Conservation (phyloP, 2,797 vertebrate genomes). For the Taeniopygia guttata region DNA sequence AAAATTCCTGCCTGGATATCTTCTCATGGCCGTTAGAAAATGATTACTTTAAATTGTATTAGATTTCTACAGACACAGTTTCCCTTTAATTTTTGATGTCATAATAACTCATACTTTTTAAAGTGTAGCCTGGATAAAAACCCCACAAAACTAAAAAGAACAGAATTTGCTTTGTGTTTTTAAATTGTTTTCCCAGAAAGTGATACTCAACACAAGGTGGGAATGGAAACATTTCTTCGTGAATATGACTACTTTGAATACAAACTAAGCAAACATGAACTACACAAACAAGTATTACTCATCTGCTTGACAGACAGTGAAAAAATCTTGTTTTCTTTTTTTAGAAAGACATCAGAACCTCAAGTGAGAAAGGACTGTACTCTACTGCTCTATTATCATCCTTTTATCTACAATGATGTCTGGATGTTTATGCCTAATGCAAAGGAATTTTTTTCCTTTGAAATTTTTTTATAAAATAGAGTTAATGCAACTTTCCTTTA, state of each 20-base stretch:
- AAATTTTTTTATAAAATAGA: constrained; percentile 53
- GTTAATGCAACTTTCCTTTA: constrained; percentile 48
- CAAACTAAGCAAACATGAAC: no score
- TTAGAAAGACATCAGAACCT: not conserved
- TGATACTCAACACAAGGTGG: not conserved
- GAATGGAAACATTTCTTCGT: not conserved
- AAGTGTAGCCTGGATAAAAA: not conserved
- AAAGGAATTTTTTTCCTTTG: constrained; percentile 38
- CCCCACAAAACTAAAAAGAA: not conserved
- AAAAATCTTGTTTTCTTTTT: not conserved
- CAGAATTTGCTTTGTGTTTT: not conserved
- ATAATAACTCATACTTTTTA: not conserved
- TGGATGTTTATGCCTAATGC: constrained; percentile 62
- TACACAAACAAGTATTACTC: not conserved
- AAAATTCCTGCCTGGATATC: no score
- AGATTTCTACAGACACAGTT: no score
- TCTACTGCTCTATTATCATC: not conserved
- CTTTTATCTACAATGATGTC: not conserved
- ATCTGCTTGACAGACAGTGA: not conserved
- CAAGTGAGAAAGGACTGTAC: not conserved
- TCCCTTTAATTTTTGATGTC: not conserved
- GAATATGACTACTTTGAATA: not conserved
- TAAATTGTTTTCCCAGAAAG: not conserved
- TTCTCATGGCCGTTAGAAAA: no score
- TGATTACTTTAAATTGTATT: no score